A percentile compares a stretch with the other conserved stretches of the same genome.
phyloP scores from a whole-genome alignment of 2,888 invertebrate genomes.

The Xanthia icteritia region DNA sequence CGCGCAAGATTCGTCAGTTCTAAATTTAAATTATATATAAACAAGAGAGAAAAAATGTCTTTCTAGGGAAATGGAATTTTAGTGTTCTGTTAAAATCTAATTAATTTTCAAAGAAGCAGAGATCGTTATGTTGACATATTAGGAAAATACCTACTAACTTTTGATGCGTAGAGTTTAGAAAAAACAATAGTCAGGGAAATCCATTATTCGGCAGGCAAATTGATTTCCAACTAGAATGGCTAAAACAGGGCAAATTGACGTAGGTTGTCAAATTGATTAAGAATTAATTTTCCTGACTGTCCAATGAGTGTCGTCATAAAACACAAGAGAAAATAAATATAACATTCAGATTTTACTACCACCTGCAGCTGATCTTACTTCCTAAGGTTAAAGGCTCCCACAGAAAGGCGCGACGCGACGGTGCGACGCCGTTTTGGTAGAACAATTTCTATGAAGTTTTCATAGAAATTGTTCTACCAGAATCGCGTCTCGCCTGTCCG shows the following conservation, averaged over 20 bases:
- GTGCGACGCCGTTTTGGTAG: too few species aligned
- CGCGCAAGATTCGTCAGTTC: slow-evolving; percentile 70
- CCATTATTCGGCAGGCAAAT: not conserved
- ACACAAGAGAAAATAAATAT: slow-evolving; percentile 8
- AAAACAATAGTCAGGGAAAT: not conserved
- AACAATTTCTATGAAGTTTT: too few species aligned
- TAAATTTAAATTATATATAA: slow-evolving; percentile 67
- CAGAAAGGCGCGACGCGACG: too few species aligned
- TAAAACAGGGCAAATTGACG: not conserved
- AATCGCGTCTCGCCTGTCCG: too few species aligned
- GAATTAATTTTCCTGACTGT: not conserved
- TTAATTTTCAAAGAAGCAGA: slow-evolving; percentile 7
- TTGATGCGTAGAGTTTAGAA: not conserved
- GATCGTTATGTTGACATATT: slow-evolving; percentile 6
- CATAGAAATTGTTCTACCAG: too few species aligned
- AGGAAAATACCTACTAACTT: not conserved
- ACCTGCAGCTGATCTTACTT: not conserved
- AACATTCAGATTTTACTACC: not conserved
- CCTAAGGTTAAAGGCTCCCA: not conserved
- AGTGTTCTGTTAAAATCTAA: slow-evolving; percentile 24
- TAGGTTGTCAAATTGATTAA: too few species aligned
- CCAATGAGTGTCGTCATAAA: not conserved
- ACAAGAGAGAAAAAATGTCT: slow-evolving; percentile 25
- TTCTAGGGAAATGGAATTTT: slow-evolving; percentile 25
- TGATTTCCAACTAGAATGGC: not conserved